Base-by-base conservation (phyloP, 2,797 vertebrate genomes). In the Sebastes kiyomatsui region DNA sequence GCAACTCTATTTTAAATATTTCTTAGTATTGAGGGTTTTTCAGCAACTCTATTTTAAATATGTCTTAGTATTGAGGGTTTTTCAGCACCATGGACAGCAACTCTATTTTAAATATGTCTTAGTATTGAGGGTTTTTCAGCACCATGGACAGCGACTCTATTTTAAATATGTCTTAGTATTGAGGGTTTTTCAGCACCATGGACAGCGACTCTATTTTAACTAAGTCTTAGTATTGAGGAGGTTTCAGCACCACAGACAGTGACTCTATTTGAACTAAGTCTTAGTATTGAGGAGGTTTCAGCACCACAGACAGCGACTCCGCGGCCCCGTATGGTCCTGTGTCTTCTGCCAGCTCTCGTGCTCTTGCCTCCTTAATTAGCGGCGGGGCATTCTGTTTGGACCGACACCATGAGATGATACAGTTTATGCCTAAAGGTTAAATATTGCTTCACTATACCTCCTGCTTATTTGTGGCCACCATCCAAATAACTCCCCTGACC, bases 361-460 rank as follows among this genome's bases (percentile, higher is more conserved):
- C 49, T 56, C 38, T n/a, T 61, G 38, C 12, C 58, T 72, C 65
- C 28, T 38, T 25, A 18, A 46, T 33, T 2, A 75, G 23, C 61
- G 59, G 28, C 12, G 14, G 23, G 46, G 20, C 60, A 1, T 7
- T 67, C 23, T 27, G 75, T 54, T 67, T 84, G 71, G 79, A 81
- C 60, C 28, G 2, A 1, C 9, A 74, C 77, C 85, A 76, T n/a
- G 4, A 11, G 54, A 46, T 58, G 60, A 58, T 13, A 38, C 58
- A 30, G 28, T 55, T 65, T 56, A 60, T 23, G 16, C 42, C 55
- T 35, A 77, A 78, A 78, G 76, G 74, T 78, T 32, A 46, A 71
- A 84, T 59, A 78, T 58, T 56, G 0, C 52, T 79, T 30, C 58
- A 9, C 28, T 7, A 13, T 20, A 22, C 20, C 16, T 16, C 42